Conservation (phyloP, 1,140 invertebrate genomes). For the Diabrotica undecimpunctata region DNA sequence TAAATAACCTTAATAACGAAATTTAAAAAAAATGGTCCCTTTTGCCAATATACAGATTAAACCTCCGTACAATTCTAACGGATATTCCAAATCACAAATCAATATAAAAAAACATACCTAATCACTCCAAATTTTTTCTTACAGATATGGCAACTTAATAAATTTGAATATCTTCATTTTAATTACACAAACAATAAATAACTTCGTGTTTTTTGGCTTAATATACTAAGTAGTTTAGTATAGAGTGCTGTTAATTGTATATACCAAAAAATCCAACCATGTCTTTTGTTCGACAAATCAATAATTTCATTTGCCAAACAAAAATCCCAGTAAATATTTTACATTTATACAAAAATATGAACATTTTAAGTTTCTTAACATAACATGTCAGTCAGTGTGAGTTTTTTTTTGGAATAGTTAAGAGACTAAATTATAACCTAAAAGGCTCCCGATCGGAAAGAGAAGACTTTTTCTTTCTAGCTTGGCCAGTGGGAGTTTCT, state of each 20-base stretch:
- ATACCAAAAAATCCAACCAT: conserved; percentile 23
- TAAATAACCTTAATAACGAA: conserved; percentile 35
- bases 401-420: conserved; percentile 37
- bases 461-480: conserved; percentile 56
- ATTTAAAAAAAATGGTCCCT: conserved; percentile 40
- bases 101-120: conserved; percentile 21
- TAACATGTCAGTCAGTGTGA: conserved; percentile 45
- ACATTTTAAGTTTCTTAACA: conserved; percentile 39
- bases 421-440: conserved; percentile 53
- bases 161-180: conserved; percentile 22
- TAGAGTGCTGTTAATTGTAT: conserved; percentile 22
- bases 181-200: conserved; percentile 24
- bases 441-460: conserved; percentile 60
- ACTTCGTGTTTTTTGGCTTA: neutral
- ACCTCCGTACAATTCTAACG: conserved; percentile 20
- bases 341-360: conserved; percentile 45
- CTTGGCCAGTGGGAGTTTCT: conserved; percentile 55
- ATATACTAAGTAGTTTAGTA: conserved; percentile 10
- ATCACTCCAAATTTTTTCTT: conserved; percentile 13
- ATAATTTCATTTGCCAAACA: conserved; percentile 16
- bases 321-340: conserved; percentile 33
- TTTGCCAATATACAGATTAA: conserved; percentile 34
- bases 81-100: neutral
- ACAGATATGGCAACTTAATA: conserved; percentile 33
- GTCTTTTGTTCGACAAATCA: conserved; percentile 27